Evolutionary conservation across 2,113 vertebrate species (phyloP).

Genomic region (Cyprinodon tularosa): DNA sequence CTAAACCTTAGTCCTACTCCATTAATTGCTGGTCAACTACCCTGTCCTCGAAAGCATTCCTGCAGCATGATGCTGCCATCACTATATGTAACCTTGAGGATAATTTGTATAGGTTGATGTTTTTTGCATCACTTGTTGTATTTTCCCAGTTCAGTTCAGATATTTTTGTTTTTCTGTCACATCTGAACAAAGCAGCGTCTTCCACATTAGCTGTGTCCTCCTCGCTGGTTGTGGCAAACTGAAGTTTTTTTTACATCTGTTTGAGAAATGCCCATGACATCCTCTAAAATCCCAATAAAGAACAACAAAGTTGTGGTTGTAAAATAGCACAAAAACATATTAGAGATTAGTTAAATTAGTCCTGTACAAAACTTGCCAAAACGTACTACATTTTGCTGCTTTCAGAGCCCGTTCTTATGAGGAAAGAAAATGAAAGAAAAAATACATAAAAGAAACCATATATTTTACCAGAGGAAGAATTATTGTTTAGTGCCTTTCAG

Average conservation of each 20-base stretch:
- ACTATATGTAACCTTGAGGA: neutral
- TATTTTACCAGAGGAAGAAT: neutral
- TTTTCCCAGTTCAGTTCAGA: too few species aligned
- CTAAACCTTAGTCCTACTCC: neutral
- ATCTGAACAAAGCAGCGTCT: neutral
- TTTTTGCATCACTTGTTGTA: neutral
- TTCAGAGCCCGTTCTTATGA: neutral
- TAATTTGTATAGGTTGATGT: too few species aligned
- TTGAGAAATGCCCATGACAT: too few species aligned
- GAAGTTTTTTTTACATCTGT: neutral
- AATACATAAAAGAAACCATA: too few species aligned
- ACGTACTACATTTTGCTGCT: neutral
- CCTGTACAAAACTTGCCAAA: too few species aligned
- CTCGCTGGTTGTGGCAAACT: neutral
- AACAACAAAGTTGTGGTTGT: neutral
- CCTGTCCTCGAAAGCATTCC: too few species aligned
- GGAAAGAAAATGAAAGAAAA: too few species aligned
- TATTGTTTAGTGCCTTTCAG: neutral
- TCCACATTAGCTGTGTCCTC: neutral
- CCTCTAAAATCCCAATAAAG: neutral
- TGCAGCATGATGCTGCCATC: neutral
- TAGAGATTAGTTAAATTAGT: too few species aligned
- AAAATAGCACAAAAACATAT: neutral
- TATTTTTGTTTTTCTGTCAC: neutral
- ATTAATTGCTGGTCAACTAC: neutral